Base-by-base conservation (phyloP, 53 echinoderm and acorn worm species). In the Temnopleurus reevesii region DNA sequence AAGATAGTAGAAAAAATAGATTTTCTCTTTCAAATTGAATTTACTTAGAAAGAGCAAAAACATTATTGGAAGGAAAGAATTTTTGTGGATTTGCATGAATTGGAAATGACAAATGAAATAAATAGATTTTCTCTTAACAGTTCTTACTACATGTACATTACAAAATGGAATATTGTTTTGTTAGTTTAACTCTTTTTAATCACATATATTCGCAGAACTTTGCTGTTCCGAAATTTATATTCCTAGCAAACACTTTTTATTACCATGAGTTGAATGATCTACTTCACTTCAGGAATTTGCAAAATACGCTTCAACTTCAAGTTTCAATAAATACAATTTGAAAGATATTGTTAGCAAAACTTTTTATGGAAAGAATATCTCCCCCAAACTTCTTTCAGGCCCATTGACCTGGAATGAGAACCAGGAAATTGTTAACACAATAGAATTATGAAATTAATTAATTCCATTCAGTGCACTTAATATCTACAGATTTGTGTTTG, bases 381-480 rank as follows among this genome's bases (percentile, higher is more conserved):
- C 21, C 10, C 36, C 5, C 35, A n/a, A 41, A 38, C 4, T 71
- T 43, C 1, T n/a, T 41, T 10, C 65, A 41, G 13, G 23, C n/a
- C 23, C 71, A 41, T 18, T 41, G 71, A 71, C 71, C 71, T 41
- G 41, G 23, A 71, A 21, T 38, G 0, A 4, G 23, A 71, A 71
- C 71, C 41, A 71, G 71, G 71, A 71, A 71, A 41, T 71, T 71
- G n/a, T 38, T n/a, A 8, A 41, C 43, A n/a, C 43, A 43, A 71
- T 21, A 41, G 41, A 43, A n/a, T 36, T 41, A 5, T 71, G n/a
- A 23, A 41, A 71, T 49, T 49, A 15, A 49, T 49, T 9, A 24
- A 58, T 58, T 0, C 27, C 26, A 25, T 58, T 26, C 58, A 26
- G 2, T 55, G 18, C 55, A 55, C 0, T 3, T 0, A 5, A 15